Percentiles rank a stretch among this genome's conserved stretches.
phyloP scores from a whole-genome alignment of 2,888 invertebrate genomes.

The Synergus gifuensis region DNA sequence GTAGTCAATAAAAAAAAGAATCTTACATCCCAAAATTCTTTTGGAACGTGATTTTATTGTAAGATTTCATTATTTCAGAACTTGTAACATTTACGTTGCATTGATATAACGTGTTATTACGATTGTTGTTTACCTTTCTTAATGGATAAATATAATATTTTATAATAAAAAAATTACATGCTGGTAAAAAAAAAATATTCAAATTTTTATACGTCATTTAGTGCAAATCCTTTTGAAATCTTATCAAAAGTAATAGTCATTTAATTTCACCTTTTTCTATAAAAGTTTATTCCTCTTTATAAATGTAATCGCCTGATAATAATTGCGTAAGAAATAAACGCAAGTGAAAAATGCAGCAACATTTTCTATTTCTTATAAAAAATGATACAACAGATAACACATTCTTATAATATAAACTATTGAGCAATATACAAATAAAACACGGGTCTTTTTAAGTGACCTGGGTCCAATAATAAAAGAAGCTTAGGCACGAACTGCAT shows the following conservation, averaged over 20 bases:
- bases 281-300: conserved; percentile 35
- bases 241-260: background rate
- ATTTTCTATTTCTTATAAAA: conserved; percentile 77
- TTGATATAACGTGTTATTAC: background rate
- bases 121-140: background rate
- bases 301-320: conserved; percentile 28
- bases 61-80: background rate
- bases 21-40: background rate
- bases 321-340: conserved; percentile 45
- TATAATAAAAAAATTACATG: background rate
- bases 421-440: conserved; percentile 78
- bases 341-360: conserved; percentile 74
- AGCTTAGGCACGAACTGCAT: conserved; percentile 53
- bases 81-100: too few species aligned
- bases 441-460: conserved; percentile 70
- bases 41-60: conserved; percentile 12
- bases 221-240: background rate
- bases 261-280: conserved; percentile 20
- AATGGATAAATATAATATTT: background rate
- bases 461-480: conserved; percentile 75
- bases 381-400: conserved; percentile 78
- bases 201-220: background rate
- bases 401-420: conserved; percentile 77
- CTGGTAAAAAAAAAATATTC: background rate
- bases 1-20: conserved; percentile 63